Evolutionary conservation across 2,888 invertebrate genomes (phyloP).

Genomic region (Rhopalosiphum nymphaeae): DNA sequence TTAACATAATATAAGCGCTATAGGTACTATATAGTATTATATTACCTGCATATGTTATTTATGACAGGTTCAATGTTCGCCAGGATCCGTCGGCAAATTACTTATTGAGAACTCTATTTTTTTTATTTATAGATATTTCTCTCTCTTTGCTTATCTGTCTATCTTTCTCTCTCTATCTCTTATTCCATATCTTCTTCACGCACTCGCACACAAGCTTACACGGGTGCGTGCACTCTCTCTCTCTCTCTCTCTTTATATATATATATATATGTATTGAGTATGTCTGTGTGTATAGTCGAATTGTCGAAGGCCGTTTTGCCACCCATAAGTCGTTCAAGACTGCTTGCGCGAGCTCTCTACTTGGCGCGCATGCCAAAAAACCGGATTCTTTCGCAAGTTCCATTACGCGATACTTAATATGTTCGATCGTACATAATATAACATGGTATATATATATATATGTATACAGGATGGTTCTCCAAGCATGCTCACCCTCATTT

Average conservation of each 20-base stretch:
- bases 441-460: background rate
- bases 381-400: slow-evolving; percentile 51
- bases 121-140: background rate
- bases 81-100: background rate
- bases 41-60: background rate
- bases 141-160: background rate
- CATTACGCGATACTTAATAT: background rate
- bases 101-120: slow-evolving; percentile 3
- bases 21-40: background rate
- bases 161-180: background rate
- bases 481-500: too few relatives aligned
- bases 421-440: background rate
- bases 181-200: background rate
- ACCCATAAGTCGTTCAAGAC: slow-evolving; percentile 14
- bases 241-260: background rate
- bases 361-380: slow-evolving; percentile 22
- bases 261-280: background rate
- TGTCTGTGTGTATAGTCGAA: background rate
- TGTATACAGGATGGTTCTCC: too few relatives aligned
- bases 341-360: background rate
- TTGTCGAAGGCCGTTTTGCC: slow-evolving; percentile 27
- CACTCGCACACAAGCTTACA: background rate
- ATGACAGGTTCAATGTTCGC: slow-evolving; percentile 22
- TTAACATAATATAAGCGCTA: background rate
- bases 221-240: background rate